Conservation (phyloP, 1,140 invertebrate genomes). For the Hesperophylax magnus region DNA sequence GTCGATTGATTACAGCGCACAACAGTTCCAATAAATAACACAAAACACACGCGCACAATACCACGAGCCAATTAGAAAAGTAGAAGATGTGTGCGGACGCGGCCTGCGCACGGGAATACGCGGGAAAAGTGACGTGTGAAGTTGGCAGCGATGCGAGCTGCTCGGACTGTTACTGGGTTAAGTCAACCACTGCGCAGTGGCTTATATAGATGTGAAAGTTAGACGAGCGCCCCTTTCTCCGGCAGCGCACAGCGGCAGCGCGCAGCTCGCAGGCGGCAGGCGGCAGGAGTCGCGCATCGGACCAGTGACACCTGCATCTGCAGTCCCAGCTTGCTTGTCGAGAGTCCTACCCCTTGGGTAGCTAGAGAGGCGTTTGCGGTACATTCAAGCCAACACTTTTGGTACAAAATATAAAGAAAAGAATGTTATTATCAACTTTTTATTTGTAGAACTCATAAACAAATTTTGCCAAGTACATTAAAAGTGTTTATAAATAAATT, state of each 20-base stretch:
- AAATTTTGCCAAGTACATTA: too few relatives aligned
- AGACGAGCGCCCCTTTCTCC: slow-evolving; percentile 52
- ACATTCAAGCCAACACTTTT: too few relatives aligned
- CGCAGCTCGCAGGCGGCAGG: neutral
- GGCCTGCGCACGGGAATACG: slow-evolving; percentile 29
- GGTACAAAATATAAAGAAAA: too few relatives aligned
- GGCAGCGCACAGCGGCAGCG: neutral
- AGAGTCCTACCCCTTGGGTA: too few relatives aligned
- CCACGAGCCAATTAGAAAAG: slow-evolving; percentile 29
- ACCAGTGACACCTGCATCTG: too few relatives aligned
- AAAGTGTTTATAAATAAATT: too few relatives aligned
- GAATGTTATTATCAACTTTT: too few relatives aligned
- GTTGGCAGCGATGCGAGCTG: slow-evolving; percentile 23
- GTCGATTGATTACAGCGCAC: slow-evolving; percentile 30
- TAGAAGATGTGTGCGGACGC: slow-evolving; percentile 17
- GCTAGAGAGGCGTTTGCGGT: too few relatives aligned
- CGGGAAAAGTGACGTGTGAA: slow-evolving; percentile 42
- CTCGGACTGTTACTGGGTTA: slow-evolving; percentile 45
- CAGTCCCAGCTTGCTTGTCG: too few relatives aligned
- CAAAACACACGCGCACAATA: slow-evolving; percentile 42
- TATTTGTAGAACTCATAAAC: too few relatives aligned
- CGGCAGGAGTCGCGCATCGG: neutral
- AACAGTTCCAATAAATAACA: slow-evolving; percentile 20
- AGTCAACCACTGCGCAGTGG: slow-evolving; percentile 9
- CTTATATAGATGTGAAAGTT: slow-evolving; percentile 57